phyloP scores from a whole-genome alignment of 2,888 invertebrate genomes.

The Subacronicta megacephala region DNA sequence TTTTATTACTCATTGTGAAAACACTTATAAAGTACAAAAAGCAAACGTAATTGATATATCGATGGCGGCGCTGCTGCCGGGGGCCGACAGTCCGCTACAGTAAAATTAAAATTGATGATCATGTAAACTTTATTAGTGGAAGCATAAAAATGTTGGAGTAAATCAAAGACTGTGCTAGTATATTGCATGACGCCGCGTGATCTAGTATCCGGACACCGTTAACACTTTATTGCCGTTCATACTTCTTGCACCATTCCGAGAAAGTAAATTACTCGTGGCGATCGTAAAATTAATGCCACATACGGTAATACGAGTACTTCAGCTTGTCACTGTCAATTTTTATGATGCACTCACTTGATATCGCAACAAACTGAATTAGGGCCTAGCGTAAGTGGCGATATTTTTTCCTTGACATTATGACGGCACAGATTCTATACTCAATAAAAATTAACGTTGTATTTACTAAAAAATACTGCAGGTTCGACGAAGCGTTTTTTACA shows the following conservation, averaged over 20 bases:
- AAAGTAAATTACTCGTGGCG: slow-evolving; percentile 84
- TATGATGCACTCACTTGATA: slow-evolving; percentile 81
- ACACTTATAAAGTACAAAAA: slow-evolving; percentile 63
- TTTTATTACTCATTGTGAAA: slow-evolving; percentile 52
- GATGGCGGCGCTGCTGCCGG: slow-evolving; percentile 69
- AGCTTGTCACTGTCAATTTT: slow-evolving; percentile 83
- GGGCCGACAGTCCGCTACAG: slow-evolving; percentile 67
- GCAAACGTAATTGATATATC: slow-evolving; percentile 78
- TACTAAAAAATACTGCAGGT: slow-evolving; percentile 20
- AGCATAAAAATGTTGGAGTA: slow-evolving; percentile 81
- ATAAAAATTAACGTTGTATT: slow-evolving; percentile 30
- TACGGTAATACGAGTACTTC: slow-evolving; percentile 83
- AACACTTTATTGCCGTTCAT: slow-evolving; percentile 83
- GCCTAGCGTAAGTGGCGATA: slow-evolving; percentile 41
- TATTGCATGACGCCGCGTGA: slow-evolving; percentile 63
- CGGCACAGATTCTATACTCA: slow-evolving; percentile 26
- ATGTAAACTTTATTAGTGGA: slow-evolving; percentile 84
- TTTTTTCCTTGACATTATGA: slow-evolving; percentile 32
- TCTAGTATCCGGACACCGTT: slow-evolving; percentile 77
- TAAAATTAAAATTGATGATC: slow-evolving; percentile 87
- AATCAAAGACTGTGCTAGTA: slow-evolving; percentile 75
- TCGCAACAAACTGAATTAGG: slow-evolving; percentile 56
- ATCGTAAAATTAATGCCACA: slow-evolving; percentile 85
- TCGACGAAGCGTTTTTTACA: slow-evolving; percentile 24
- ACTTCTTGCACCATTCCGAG: slow-evolving; percentile 83